Conservation (phyloP, 2,797 vertebrate genomes). For the Okamejei kenojei region DNA sequence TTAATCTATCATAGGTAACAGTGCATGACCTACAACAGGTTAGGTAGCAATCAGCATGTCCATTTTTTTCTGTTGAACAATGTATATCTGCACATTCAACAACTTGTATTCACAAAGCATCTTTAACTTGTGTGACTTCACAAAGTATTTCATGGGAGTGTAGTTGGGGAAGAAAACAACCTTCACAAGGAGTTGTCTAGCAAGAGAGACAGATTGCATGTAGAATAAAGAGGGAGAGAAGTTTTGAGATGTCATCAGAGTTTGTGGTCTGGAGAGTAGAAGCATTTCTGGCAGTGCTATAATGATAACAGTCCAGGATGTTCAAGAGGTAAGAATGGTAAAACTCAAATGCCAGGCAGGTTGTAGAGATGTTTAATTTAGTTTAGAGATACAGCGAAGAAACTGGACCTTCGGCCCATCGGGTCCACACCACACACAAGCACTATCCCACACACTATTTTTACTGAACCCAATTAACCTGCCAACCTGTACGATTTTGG, state of each 20-base stretch:
- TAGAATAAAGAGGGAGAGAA: not conserved
- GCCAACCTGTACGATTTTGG: no score
- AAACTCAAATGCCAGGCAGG: not conserved
- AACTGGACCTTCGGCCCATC: no score
- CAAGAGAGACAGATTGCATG: not conserved
- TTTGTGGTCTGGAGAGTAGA: not conserved
- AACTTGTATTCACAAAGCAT: not conserved
- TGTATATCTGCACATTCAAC: not conserved
- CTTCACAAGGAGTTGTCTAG: not conserved
- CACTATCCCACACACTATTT: no score
- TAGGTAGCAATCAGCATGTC: constrained; percentile 42
- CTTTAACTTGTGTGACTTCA: not conserved
- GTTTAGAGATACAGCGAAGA: not conserved
- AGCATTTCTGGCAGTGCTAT: not conserved
- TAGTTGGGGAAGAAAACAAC: not conserved
- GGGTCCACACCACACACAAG: no score
- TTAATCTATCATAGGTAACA: no score
- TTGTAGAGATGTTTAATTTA: not conserved
- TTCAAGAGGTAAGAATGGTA: not conserved
- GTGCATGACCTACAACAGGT: no score
- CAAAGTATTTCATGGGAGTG: not conserved
- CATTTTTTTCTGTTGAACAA: constrained; percentile 10
- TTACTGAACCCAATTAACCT: no score
- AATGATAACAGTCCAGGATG: not conserved
- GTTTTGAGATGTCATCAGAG: not conserved